Conservation (phyloP, 2,113 vertebrate genomes). For the Bubo blakistoni region DNA sequence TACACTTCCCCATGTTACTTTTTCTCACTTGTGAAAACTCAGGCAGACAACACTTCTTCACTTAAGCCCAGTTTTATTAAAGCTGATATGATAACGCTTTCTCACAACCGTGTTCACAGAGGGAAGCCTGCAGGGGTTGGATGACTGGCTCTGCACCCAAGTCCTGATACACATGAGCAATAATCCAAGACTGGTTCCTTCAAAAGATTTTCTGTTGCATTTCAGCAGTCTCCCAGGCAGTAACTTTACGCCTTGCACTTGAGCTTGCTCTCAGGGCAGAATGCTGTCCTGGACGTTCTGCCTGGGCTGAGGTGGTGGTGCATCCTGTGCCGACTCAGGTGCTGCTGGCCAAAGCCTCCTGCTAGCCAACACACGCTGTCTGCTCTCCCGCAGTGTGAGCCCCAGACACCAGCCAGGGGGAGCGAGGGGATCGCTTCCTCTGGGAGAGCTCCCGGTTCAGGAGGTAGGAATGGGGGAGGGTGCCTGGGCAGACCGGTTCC, state of each 20-base stretch:
- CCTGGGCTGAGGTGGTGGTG: not conserved
- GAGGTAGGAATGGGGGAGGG: not conserved
- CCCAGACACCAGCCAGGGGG: not conserved
- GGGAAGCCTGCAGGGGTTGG: not conserved
- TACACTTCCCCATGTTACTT: not conserved
- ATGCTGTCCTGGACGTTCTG: not conserved
- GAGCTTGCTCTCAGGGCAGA: not conserved
- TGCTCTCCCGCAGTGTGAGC: not conserved
- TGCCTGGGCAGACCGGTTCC: not conserved
- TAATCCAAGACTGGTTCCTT: not conserved
- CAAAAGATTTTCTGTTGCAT: not conserved
- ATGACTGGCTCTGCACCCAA: not conserved
- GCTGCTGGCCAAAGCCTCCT: not conserved
- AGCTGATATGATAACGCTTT: not conserved
- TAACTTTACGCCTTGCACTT: not conserved
- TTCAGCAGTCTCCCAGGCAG: not conserved
- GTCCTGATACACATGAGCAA: not conserved
- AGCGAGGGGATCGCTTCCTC: not conserved
- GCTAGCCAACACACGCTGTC: not conserved
- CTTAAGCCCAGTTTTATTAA: not conserved
- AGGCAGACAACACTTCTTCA: not conserved
- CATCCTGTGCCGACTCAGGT: accelerated
- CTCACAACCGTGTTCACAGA: accelerated
- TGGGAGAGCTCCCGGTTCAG: not conserved
- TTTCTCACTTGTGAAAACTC: not conserved